phyloP scores from a whole-genome alignment of 2,797 vertebrate genomes.

The Aselliscus stoliczkanus region DNA sequence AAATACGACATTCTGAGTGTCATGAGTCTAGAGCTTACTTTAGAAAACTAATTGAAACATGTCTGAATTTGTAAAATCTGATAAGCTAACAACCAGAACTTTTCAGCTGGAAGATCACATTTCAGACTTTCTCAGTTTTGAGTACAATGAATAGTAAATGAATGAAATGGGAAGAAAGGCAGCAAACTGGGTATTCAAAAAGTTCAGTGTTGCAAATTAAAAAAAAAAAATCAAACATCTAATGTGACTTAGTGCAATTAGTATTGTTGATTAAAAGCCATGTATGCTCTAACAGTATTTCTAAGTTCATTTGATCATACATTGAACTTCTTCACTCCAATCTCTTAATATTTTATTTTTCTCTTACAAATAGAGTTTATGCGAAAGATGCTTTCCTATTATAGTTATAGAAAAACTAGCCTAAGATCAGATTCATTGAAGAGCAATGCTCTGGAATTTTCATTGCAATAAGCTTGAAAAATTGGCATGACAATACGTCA shows the following conservation, averaged over 20 bases:
- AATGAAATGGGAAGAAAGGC: neutral
- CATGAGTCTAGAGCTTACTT: neutral
- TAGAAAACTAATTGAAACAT: neutral
- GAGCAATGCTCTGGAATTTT: neutral
- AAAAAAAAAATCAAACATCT: neutral
- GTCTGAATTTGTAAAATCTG: neutral
- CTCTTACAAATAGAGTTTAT: neutral
- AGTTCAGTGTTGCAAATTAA: neutral
- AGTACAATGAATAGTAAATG: neutral
- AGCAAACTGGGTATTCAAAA: neutral
- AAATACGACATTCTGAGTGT: neutral
- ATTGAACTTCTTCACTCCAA: neutral
- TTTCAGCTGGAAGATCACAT: neutral
- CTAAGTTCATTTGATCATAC: neutral
- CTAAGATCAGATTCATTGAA: neutral
- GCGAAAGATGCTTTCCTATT: neutral
- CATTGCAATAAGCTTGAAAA: slow-evolving; percentile 10
- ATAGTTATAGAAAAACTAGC: neutral
- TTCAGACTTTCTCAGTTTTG: slow-evolving; percentile 11
- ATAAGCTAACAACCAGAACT: neutral
- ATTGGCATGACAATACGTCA: neutral
- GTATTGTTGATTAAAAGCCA: neutral
- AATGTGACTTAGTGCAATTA: neutral
- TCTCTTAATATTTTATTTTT: neutral
- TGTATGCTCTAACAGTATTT: neutral